Evolutionary conservation across 1,140 invertebrate species (phyloP).

Genomic region (Zaprionus nigranus): DNA sequence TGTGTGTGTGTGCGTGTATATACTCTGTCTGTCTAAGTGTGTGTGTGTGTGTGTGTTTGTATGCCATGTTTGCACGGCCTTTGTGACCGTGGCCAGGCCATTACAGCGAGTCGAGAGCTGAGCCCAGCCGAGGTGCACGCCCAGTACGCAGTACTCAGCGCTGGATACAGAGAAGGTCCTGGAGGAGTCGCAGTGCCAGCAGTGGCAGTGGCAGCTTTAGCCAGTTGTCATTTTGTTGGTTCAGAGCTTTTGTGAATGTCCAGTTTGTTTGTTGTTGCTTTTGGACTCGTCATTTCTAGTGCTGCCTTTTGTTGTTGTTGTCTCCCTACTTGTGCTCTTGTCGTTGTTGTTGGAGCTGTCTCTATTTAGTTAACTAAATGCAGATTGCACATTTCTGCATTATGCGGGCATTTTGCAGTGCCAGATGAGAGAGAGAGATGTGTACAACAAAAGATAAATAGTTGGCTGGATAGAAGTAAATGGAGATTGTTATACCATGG

Average conservation of each 20-base stretch:
- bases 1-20: slow-evolving; percentile 9
- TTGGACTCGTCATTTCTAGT: slow-evolving; percentile 11
- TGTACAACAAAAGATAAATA: slow-evolving; percentile 5
- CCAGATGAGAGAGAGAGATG: slow-evolving; percentile 26
- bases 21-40: neutral
- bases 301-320: slow-evolving; percentile 10
- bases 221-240: slow-evolving; percentile 48
- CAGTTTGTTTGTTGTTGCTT: slow-evolving; percentile 40
- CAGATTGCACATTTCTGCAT: slow-evolving; percentile 45
- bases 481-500: neutral
- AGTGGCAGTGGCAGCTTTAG: slow-evolving; percentile 25
- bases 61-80: slow-evolving; percentile 41
- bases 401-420: slow-evolving; percentile 22
- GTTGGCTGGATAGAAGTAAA: neutral
- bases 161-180: slow-evolving; percentile 15
- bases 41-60: slow-evolving; percentile 10
- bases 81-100: slow-evolving; percentile 45
- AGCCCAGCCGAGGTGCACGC: slow-evolving; percentile 24
- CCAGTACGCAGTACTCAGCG: slow-evolving; percentile 11
- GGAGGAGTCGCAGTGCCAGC: slow-evolving; percentile 17
- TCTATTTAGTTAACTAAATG: slow-evolving; percentile 48
- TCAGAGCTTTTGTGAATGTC: slow-evolving; percentile 43
- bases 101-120: slow-evolving; percentile 13
- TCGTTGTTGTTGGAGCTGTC: neutral
- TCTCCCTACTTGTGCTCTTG: neutral